A percentile compares a stretch with the other conserved stretches of the same genome.
Conservation (phyloP, 1,140 invertebrate species). For the Drosophila paulistorum region DNA sequence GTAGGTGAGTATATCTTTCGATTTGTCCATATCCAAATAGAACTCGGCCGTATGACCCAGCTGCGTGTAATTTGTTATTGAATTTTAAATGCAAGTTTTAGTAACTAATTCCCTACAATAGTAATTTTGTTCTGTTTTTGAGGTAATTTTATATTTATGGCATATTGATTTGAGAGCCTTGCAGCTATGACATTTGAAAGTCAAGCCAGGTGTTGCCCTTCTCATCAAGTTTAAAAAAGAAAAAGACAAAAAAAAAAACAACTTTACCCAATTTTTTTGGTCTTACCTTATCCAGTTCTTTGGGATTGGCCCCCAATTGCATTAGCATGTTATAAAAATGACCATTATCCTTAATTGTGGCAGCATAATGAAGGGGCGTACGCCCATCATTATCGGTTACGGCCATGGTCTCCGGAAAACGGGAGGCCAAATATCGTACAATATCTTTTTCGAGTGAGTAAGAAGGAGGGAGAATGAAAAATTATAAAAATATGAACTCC, state of each 20-base stretch:
- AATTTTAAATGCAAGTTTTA: slow-evolving; percentile 53
- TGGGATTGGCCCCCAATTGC: slow-evolving; percentile 92
- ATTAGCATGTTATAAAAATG: slow-evolving; percentile 94
- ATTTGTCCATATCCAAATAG: slow-evolving; percentile 88
- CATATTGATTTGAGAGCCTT: slow-evolving; percentile 51
- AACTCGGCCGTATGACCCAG: slow-evolving; percentile 89
- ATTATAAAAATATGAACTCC: background rate
- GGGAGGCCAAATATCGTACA: slow-evolving; percentile 87
- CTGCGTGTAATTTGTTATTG: slow-evolving; percentile 83
- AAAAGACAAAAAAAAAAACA: slow-evolving; percentile 10
- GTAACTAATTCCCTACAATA: slow-evolving; percentile 11
- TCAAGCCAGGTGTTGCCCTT: slow-evolving; percentile 54
- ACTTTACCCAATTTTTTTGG: background rate
- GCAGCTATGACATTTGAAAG: slow-evolving; percentile 47
- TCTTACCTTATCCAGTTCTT: slow-evolving; percentile 91
- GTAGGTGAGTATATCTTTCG: slow-evolving; percentile 86
- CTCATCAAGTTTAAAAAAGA: background rate
- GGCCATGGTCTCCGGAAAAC: slow-evolving; percentile 93
- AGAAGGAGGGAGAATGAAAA: background rate
- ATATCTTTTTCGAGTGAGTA: slow-evolving; percentile 69
- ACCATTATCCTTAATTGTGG: slow-evolving; percentile 92
- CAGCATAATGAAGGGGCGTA: slow-evolving; percentile 96
- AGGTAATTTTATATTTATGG: slow-evolving; percentile 61
- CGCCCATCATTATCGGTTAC: slow-evolving; percentile 91
- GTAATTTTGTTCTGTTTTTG: slow-evolving; percentile 12